Evolutionary conservation across 2,888 invertebrate genomes (phyloP), one percentile per base, ranked within the genome.

Genomic region (Alloplasta piceator): DNA sequence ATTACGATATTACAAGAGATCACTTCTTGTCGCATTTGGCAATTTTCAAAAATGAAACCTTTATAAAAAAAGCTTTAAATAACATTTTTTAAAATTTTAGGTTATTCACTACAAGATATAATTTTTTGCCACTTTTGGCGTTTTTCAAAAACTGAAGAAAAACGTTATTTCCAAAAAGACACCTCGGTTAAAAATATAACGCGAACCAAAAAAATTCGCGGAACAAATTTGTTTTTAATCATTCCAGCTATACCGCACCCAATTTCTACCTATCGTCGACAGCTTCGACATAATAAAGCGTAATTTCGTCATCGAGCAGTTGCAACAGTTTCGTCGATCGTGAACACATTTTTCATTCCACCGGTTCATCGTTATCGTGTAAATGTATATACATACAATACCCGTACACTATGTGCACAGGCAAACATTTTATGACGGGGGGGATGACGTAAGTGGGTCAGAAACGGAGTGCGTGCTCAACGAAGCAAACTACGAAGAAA

Each of bases 401-500:
- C 36, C 16, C 67, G 50, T 43, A 67, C 10, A 55, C n/a, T 48
- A 61, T 72, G 48, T 63, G 48, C 52, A 78, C 56, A 73, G 56
- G 67, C 4, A 67, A 9, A 64, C 12, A 14, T 14, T 63, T 78
- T 63, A 68, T 58, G 58, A 50, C 52, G 12, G 68, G 66, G 55
- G 68, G 41, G 14, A 56, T 63, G 55, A 56, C 48, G 39, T 39
- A 68, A 78, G 63, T 78, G 48, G 78, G 67, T 73, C 73, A 78
- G 38, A 46, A 66, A 26, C 26, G 26, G 43, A 50, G 55, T 50
- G 68, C 68, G 48, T 58, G 67, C 26, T 10, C 43, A 12, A 7
- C 12, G 36, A 39, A 46, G 14, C 52, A 52, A 52, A 52, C 7
- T 46, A 38, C 72, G 52, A 7, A 6, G 16, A 61, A 43, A n/a